Evolutionary conservation across 2,113 vertebrate species (phyloP).

Genomic region (Sturnus vulgaris): DNA sequence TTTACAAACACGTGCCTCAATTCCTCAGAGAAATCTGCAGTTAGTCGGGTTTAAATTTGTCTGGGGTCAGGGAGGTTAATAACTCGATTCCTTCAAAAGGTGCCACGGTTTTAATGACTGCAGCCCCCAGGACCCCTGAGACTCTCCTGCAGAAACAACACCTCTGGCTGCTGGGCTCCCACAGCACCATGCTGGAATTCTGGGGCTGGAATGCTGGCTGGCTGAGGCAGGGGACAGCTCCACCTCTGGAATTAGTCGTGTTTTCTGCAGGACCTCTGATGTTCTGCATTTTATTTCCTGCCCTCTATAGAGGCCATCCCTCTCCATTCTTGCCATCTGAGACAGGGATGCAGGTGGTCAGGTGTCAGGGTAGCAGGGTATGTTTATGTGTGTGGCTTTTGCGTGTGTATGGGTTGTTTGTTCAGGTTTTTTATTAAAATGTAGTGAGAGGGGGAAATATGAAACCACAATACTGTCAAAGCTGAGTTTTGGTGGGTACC

Average conservation of each 20-base stretch:
- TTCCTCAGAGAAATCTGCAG: conserved; percentile 35
- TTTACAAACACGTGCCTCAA: conserved; percentile 49
- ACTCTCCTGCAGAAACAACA: background rate
- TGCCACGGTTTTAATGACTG: background rate
- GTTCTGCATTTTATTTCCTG: background rate
- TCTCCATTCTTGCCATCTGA: background rate
- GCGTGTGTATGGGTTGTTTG: background rate
- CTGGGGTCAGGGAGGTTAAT: conserved; percentile 23
- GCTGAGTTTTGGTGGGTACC: background rate
- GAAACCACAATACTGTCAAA: background rate
- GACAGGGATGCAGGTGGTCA: background rate
- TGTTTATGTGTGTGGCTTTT: background rate
- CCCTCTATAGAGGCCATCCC: background rate
- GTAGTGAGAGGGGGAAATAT: background rate
- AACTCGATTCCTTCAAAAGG: conserved; percentile 34
- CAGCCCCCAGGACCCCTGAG: background rate
- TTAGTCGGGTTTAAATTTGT: conserved; percentile 36
- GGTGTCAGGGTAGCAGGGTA: background rate
- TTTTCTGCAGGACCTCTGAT: background rate
- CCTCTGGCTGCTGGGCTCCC: background rate
- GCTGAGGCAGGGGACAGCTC: rapidly evolving
- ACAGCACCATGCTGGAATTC: background rate
- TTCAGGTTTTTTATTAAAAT: background rate
- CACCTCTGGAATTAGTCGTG: rapidly evolving
- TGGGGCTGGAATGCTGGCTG: background rate